Base-by-base conservation (phyloP, 2,888 invertebrate species). In the Eledone cirrhosa region DNA sequence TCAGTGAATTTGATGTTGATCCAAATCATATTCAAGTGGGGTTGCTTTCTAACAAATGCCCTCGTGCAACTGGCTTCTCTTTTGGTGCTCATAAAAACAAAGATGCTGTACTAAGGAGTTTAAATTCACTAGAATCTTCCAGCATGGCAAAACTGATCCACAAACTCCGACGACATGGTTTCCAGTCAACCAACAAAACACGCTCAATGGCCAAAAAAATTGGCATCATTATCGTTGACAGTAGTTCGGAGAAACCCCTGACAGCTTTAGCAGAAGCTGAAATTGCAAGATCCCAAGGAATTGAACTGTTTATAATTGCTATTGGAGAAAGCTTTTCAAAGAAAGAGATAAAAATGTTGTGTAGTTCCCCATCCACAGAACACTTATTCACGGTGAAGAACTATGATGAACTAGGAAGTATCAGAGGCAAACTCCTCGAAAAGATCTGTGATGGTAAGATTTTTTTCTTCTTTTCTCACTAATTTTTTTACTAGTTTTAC, bases 391-490 rank as follows among this genome's bases (percentile, higher is more conserved):
- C 85, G 77, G 86, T 87, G 4, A 80, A 82, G 29, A 80, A 84
- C 79, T 88, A 88, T 80, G 82, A 81, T 47, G 82, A 83, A 11
- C 83, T 88, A 22, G 77, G 81, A 27, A 81, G 80, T 5, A 79
- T 88, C 69, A 84, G 84, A 78, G 83, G 85, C 33, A 81, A 81
- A 63, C 80, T 88, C 33, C 80, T 86, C 78, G 83, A 86, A 78
- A 82, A 85, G 19, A 79, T 87, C 16, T 88, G 88, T 82, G 86
- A 86, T 77, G 88, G 87, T 88, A 80, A 82, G 86, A 24, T 27
- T 14, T 29, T 19, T 27, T 75, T n/a, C 13, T 75, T 41, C 47
- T 16, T 27, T 2, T 31, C 13, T 27, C 7, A 31, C 22, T 14
- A 13, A 16, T 33, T 27, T 27, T 19, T 31, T 2, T 29, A 16